These are phyloP conservation scores for Platynereis dumerilii DNA, from an alignment of 2,888 invertebrate species.

Conservation along the genomic window DNA sequence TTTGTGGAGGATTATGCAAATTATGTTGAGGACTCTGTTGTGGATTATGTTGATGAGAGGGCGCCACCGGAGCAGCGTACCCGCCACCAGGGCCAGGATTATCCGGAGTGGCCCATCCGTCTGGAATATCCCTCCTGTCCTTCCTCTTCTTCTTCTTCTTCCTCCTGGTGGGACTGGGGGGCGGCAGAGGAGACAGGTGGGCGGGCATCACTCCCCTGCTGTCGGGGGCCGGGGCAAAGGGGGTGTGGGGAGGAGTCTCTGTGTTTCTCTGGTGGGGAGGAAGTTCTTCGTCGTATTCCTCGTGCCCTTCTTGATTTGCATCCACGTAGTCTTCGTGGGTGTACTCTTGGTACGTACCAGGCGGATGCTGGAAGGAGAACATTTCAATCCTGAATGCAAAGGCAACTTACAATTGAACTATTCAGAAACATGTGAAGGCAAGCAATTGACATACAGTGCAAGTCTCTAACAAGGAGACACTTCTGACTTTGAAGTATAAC, in stretches of 20 bases:
- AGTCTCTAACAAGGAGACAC: too few relatives aligned
- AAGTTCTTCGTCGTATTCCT: neutral
- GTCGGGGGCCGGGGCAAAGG: too few relatives aligned
- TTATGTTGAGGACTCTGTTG: neutral
- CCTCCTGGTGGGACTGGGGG: neutral
- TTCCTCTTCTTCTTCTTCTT: constrained; percentile 4
- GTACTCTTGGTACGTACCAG: too few relatives aligned
- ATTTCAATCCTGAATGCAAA: neutral
- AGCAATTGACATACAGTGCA: too few relatives aligned
- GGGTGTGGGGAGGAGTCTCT: neutral
- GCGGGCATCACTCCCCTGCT: neutral
- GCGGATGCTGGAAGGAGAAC: neutral
- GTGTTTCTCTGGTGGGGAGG: constrained; percentile 7
- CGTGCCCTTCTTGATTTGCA: too few relatives aligned
- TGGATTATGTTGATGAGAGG: neutral
- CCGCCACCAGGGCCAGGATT: too few relatives aligned
- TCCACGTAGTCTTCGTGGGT: too few relatives aligned
- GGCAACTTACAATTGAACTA: too few relatives aligned
- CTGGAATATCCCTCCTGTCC: neutral
- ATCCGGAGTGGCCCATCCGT: neutral
- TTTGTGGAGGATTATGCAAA: neutral
- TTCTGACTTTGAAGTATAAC: too few relatives aligned
- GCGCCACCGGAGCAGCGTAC: neutral
- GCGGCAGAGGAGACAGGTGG: constrained; percentile 2
- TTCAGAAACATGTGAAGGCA: too few relatives aligned